A percentile compares a stretch with the other conserved stretches of the same genome.
These are phyloP conservation scores for Heliconius erato DNA, from an alignment of 2,888 invertebrate species.

Conservation along the genomic window DNA sequence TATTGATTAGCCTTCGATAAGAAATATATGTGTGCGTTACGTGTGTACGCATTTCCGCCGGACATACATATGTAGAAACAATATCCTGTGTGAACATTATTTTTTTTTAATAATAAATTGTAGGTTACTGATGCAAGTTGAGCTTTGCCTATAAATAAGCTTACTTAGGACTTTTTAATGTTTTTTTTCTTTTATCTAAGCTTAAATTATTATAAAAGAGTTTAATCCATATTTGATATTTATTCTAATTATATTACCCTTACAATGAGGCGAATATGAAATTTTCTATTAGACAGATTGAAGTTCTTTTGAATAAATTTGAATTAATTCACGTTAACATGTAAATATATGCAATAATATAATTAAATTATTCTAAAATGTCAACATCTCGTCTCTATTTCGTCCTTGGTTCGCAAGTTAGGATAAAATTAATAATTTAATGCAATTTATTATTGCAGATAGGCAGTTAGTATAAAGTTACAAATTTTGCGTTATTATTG, in stretches of 20 bases:
- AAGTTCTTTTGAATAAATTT: slow-evolving; percentile 15
- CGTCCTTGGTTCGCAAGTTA: slow-evolving; percentile 17
- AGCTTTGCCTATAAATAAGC: neutral
- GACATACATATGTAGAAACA: slow-evolving; percentile 61
- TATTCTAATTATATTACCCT: neutral
- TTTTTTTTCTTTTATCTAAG: neutral
- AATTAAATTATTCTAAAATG: slow-evolving; percentile 24
- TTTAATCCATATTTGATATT: neutral
- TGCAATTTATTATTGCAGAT: neutral
- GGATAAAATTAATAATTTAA: slow-evolving; percentile 2
- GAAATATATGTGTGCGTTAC: slow-evolving; percentile 64
- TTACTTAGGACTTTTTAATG: neutral
- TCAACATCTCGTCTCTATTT: slow-evolving; percentile 9
- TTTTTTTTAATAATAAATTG: slow-evolving; percentile 32
- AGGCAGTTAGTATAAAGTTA: neutral
- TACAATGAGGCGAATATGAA: neutral
- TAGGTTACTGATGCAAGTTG: slow-evolving; percentile 1
- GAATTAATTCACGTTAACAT: neutral
- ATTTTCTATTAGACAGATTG: neutral
- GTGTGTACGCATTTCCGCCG: slow-evolving; percentile 72
- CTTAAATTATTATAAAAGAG: neutral
- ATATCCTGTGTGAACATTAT: slow-evolving; percentile 62
- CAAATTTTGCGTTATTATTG: neutral
- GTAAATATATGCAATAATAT: slow-evolving; percentile 26
- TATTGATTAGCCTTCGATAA: slow-evolving; percentile 80